These are phyloP conservation scores for Leptatherina wallacei DNA, from an alignment of 2,797 vertebrate species.

Conservation along the genomic window DNA sequence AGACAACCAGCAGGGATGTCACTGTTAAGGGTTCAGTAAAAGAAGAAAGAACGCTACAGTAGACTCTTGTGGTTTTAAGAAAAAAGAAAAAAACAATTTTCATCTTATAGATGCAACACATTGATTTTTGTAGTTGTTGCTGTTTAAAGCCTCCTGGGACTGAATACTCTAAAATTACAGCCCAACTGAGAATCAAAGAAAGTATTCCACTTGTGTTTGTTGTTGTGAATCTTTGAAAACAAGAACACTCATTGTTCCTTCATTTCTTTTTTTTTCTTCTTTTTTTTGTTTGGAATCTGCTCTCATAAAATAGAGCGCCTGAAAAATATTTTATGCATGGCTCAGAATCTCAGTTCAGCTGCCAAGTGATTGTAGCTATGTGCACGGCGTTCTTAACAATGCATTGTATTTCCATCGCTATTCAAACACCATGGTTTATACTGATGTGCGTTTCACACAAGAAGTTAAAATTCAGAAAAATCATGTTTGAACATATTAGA, in stretches of 20 bases:
- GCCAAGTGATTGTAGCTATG: conserved; percentile 12
- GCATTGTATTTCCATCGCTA: conserved; percentile 5
- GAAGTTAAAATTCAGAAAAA: conserved; percentile 23
- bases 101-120: conserved; percentile 19
- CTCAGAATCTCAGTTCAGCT: conserved; percentile 22
- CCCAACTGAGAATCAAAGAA: conserved; percentile 7
- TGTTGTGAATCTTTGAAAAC: neutral
- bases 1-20: conserved; percentile 1
- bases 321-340: conserved; percentile 26
- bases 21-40: conserved; percentile 9
- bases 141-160: conserved; percentile 7
- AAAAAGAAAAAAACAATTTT: conserved; percentile 36
- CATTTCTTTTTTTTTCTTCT: neutral
- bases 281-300: conserved; percentile 11
- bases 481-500: neutral
- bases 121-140: conserved; percentile 25
- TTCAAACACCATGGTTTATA: neutral
- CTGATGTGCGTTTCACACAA: conserved; percentile 23
- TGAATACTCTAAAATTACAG: conserved; percentile 1
- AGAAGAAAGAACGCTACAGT: neutral
- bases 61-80: conserved; percentile 5
- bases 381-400: conserved; percentile 22
- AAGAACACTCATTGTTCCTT: conserved; percentile 3
- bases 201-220: neutral
- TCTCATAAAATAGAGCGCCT: conserved; percentile 24